phyloP scores from a whole-genome alignment of 2,888 invertebrate species.

The Timema cristinae region DNA sequence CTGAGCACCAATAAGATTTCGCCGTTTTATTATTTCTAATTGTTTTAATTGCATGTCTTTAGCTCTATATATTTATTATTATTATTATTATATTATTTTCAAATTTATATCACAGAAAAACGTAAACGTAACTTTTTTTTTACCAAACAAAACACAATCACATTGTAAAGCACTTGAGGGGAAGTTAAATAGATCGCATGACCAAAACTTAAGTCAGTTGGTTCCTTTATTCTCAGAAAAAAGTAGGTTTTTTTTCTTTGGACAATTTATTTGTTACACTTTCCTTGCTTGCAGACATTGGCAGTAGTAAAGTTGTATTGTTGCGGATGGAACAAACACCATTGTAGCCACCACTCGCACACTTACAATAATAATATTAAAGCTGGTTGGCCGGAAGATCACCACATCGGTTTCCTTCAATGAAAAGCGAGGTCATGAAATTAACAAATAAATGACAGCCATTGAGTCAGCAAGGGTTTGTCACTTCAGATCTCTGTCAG shows the following conservation, averaged over 20 bases:
- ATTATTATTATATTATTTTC: conserved; percentile 32
- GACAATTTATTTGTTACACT: conserved; percentile 17
- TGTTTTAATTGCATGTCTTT: conserved; percentile 26
- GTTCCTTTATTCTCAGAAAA: conserved; percentile 16
- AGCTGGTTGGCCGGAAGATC: no score
- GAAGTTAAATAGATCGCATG: conserved; percentile 37
- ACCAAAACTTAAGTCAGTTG: conserved; percentile 22
- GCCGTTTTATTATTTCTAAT: conserved; percentile 25
- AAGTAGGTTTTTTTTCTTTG: conserved; percentile 15
- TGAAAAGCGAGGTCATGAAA: no score
- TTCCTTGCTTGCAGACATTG: conserved; percentile 20
- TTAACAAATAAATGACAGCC: no score
- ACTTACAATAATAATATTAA: no score
- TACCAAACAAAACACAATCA: conserved; percentile 34
- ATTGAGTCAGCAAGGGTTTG: no score
- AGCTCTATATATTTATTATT: no score
- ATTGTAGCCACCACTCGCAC: no score
- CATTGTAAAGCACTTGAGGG: conserved; percentile 40
- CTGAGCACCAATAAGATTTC: conserved; percentile 38
- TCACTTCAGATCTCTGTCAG: no score
- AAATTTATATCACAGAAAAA: conserved; percentile 38
- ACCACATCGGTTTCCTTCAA: no score
- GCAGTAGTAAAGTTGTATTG: conserved; percentile 25
- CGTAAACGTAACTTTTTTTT: conserved; percentile 32
- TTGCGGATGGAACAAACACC: conserved; percentile 16